These are phyloP conservation scores for Liopterus haemorrhoidalis DNA, from an alignment of 2,888 invertebrate species.

Conservation along the genomic window DNA sequence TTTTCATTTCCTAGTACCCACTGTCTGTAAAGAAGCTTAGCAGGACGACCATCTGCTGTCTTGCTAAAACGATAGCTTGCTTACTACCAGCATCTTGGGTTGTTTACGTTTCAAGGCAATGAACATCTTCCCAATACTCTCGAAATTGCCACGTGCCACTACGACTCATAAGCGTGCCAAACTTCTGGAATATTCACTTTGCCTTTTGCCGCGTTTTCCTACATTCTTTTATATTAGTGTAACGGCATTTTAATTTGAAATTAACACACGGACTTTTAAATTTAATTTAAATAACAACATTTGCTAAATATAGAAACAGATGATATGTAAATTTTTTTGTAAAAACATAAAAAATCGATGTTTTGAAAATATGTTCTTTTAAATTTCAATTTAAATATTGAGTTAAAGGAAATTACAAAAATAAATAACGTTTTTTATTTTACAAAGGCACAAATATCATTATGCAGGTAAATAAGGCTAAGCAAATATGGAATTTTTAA, in stretches of 20 bases:
- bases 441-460: too few relatives aligned
- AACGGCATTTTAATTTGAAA: not conserved
- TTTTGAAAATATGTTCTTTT: too few relatives aligned
- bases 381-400: too few relatives aligned
- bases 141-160: conserved; percentile 10
- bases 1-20: too few relatives aligned
- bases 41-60: conserved; percentile 12
- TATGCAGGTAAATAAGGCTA: too few relatives aligned
- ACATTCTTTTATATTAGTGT: not conserved
- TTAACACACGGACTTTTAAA: not conserved
- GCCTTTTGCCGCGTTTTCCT: not conserved
- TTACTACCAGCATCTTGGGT: conserved; percentile 20
- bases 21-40: too few relatives aligned
- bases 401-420: too few relatives aligned
- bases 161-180: not conserved
- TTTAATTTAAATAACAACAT: not conserved
- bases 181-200: too few relatives aligned
- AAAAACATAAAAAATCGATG: too few relatives aligned
- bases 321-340: too few relatives aligned
- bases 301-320: not conserved
- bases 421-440: too few relatives aligned
- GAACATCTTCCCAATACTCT: conserved; percentile 14
- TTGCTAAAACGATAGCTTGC: not conserved
- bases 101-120: conserved; percentile 22
- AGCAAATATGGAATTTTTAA: too few relatives aligned